Percentiles rank a stretch among this genome's conserved stretches.
These are phyloP conservation scores for Hoplostethus atlanticus DNA, from an alignment of 2,797 vertebrate species.

Conservation along the genomic window DNA sequence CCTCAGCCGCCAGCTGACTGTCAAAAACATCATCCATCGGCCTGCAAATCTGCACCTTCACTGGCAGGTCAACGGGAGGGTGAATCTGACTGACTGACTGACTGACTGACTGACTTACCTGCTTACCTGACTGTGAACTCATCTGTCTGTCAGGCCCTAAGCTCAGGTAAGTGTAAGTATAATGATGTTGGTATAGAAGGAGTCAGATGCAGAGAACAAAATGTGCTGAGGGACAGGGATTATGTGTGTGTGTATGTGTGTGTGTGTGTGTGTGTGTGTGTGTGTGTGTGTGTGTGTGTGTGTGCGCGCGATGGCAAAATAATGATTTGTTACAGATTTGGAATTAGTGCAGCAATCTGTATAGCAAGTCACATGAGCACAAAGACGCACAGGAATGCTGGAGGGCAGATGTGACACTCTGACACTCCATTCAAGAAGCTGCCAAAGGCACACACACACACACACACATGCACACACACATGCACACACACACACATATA, in stretches of 20 bases:
- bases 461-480: conserved; percentile 26
- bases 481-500: background rate
- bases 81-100: conserved; percentile 7
- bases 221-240: background rate
- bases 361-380: conserved; percentile 36
- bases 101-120: background rate
- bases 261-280: background rate
- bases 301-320: conserved; percentile 9
- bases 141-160: background rate
- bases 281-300: conserved; percentile 5
- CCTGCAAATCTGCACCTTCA: conserved; percentile 9
- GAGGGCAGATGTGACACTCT: conserved; percentile 64
- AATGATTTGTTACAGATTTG: conserved; percentile 39
- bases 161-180: background rate
- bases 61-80: conserved; percentile 33
- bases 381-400: conserved; percentile 49
- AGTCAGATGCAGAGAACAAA: background rate
- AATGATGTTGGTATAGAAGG: conserved; percentile 6
- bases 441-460: conserved; percentile 49
- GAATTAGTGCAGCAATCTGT: conserved; percentile 22
- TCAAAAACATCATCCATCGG: conserved; percentile 28
- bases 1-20: conserved; percentile 14
- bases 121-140: no score
- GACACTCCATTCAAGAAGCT: conserved; percentile 61
- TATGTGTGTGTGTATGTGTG: background rate